A percentile compares a stretch with the other conserved stretches of the same genome.
These are phyloP conservation scores for Thunnus maccoyii DNA, from an alignment of 2,113 vertebrate genomes.

Conservation along the genomic window DNA sequence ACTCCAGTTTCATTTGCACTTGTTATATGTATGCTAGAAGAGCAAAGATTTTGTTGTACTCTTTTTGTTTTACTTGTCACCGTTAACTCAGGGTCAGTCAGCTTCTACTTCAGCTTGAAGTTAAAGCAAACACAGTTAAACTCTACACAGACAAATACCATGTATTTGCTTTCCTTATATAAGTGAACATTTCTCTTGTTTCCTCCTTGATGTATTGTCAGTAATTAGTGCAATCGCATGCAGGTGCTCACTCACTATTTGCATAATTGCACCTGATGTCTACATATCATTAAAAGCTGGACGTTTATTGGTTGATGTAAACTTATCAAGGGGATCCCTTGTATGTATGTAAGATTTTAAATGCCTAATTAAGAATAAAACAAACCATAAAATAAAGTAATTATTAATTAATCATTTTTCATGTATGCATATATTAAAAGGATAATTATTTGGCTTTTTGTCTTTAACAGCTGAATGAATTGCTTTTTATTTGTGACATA, in stretches of 20 bases:
- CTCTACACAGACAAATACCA: background rate
- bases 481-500: too few relatives aligned
- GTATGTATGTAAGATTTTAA: background rate
- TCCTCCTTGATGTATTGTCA: too few relatives aligned
- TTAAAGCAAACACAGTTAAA: background rate
- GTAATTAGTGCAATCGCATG: background rate
- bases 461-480: too few relatives aligned
- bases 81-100: background rate
- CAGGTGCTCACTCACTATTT: background rate
- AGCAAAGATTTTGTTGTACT: background rate
- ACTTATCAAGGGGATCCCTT: too few relatives aligned
- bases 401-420: too few relatives aligned
- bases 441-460: too few relatives aligned
- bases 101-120: background rate
- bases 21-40: background rate
- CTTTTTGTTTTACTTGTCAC: background rate
- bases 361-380: too few relatives aligned
- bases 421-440: too few relatives aligned
- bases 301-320: slow-evolving; percentile 31
- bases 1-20: background rate
- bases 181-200: too few relatives aligned
- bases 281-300: slow-evolving; percentile 4
- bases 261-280: slow-evolving; percentile 39
- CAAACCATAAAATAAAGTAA: too few relatives aligned
- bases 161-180: background rate